Evolutionary conservation across 2,113 vertebrate species (phyloP).

Genomic region (Ptilorrhoa leucosticta): DNA sequence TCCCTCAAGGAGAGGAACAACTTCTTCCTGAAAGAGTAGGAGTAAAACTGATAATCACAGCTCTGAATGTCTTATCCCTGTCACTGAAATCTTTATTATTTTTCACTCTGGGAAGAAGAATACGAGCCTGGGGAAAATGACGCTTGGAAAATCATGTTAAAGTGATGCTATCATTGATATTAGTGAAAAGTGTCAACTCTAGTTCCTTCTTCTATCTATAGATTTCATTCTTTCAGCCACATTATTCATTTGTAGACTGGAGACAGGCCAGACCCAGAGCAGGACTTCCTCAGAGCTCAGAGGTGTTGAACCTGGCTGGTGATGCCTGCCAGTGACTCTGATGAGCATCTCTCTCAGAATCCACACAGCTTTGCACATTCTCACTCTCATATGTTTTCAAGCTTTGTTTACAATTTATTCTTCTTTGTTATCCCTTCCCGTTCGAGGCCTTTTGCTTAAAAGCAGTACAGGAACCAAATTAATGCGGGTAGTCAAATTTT

Average conservation of each 20-base stretch:
- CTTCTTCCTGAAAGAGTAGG: background rate
- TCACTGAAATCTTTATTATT: background rate
- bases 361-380: background rate
- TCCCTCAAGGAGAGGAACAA: background rate
- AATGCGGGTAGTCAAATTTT: slow-evolving; percentile 45
- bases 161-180: background rate
- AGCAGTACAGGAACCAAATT: background rate
- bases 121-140: background rate
- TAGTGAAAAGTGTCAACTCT: background rate
- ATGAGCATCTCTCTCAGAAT: background rate
- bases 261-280: background rate
- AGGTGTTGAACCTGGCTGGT: background rate
- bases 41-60: background rate
- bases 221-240: background rate
- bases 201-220: background rate
- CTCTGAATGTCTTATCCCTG: background rate
- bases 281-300: background rate
- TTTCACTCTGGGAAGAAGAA: background rate
- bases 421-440: background rate
- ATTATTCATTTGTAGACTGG: background rate
- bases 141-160: background rate
- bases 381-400: background rate
- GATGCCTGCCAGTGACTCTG: background rate
- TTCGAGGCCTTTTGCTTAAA: slow-evolving; percentile 3
- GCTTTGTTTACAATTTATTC: background rate